Evolutionary conservation across 2,113 vertebrate species (phyloP).

Genomic region (Mustelus asterias): DNA sequence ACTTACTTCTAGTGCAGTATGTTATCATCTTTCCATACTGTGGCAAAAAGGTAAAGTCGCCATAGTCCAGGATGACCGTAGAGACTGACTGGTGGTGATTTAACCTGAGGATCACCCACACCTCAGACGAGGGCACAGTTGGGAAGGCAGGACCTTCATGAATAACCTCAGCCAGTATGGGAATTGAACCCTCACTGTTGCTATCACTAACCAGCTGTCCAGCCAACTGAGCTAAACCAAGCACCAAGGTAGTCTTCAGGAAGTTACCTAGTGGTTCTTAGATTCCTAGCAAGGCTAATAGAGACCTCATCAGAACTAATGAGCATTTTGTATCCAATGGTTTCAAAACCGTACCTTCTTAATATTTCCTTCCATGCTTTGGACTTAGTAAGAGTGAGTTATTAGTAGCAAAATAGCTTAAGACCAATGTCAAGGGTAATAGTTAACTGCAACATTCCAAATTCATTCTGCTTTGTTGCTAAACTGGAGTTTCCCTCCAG

Average conservation of each 20-base stretch:
- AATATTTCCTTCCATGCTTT: not conserved
- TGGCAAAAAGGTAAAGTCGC: not conserved
- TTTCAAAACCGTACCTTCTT: too few relatives aligned
- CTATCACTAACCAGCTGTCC: too few relatives aligned
- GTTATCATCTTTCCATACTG: not conserved
- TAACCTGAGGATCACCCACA: too few relatives aligned
- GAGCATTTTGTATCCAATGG: not conserved
- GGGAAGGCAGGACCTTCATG: too few relatives aligned
- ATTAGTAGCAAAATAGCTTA: not conserved
- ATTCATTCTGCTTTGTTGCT: not conserved
- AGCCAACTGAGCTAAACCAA: too few relatives aligned
- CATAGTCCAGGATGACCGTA: too few relatives aligned
- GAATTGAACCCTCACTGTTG: too few relatives aligned
- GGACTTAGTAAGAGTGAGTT: not conserved
- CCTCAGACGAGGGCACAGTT: too few relatives aligned
- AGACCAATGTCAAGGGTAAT: not conserved
- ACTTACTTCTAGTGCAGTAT: not conserved
- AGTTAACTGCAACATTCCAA: not conserved
- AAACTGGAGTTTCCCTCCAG: too few relatives aligned
- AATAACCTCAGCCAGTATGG: too few relatives aligned
- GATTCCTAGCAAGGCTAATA: not conserved
- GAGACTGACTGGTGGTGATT: too few relatives aligned
- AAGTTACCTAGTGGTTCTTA: not conserved
- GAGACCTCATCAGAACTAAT: not conserved
- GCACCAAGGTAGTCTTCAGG: not conserved